Base-by-base conservation (phyloP, 2,888 invertebrate species). In the Pristionchus mayeri region DNA sequence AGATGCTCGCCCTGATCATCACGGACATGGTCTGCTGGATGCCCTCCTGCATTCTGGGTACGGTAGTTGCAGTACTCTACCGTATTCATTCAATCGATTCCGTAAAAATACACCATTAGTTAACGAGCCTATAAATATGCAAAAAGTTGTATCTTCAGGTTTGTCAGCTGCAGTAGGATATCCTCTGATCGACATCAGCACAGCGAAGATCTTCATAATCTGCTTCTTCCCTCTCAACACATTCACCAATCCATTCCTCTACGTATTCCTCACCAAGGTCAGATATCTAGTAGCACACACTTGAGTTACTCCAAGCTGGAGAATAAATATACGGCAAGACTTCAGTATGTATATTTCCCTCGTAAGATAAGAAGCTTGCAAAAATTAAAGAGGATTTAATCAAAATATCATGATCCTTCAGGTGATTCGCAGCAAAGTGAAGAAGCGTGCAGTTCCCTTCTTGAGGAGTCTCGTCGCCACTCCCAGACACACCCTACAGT, bases 11-110 rank as follows among this genome's bases (percentile, higher is more conserved):
- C 67, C 94, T 98, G 85, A 98, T 98, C 3, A 97, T 98, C 93
- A 98, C 98, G 0, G 98, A 98, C 93, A 97, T 98, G 93, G 94
- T 98, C 76, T 98, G 98, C 94, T 98, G 98, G 98, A 97, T 97
- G 3, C 98, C 98, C 0, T 97, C 98, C 87, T 97, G 98, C 0
- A 97, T 98, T 83, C 90, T 92, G 54, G 91, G 91, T 80, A 11
- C 67, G 54, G 67, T n/a, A n/a, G n/a, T n/a, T n/a, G n/a, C n/a
- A 60, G 9, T 27, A 9, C 3, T 18, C 6, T 40, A n/a, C 76
- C 40, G 48, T 30, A 44, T 34, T 76, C 7, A 34, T 40, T 44
- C 24, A 44, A 60, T 40, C 37, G 6, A 27, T 78, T 16, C n/a
- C n/a, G n/a, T n/a, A 18, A 18, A 21, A 71, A 57, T n/a, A 4